Base-by-base conservation (phyloP, 1,140 invertebrate species). In the Drosophila asahinai region DNA sequence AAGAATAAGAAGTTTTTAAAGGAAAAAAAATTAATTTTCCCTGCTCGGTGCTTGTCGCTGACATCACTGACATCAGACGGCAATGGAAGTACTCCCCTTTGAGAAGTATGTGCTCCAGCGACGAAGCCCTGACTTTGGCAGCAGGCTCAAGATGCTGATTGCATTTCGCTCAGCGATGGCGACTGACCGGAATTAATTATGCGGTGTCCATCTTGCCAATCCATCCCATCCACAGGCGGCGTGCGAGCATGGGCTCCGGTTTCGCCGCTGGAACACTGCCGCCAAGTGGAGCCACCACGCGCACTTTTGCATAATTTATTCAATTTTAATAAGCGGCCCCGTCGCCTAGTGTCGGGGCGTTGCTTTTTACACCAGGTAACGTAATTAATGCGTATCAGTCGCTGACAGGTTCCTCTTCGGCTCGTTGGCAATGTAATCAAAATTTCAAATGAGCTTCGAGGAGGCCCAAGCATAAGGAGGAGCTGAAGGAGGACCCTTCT, bases 301-400 rank as follows among this genome's bases (percentile, higher is more conserved):
- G 48, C 68, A 80, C 77, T 81, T 90, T 89, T 89, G 78, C 84
- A 89, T 89, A 89, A 89, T 89, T 89, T 89, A 89, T 89, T 89
- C 84, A 89, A 77, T 89, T 89, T 89, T 89, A 89, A 89, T 89
- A 89, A 89, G 84, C 81, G 76, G 51, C 58, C 52, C 68, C 52
- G 70, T 58, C 65, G 65, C 45, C 70, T 61, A 78, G 57, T 27
- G 45, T 55, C 36, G 49, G 45, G 78, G 78, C 71, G 78, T 81
- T 63, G 78, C 64, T 68, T 80, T 80, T 80, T 80, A 80, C 80
- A 81, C 79, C 52, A 65, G 83, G 66, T 68, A 72, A 66, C 66
- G 66, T 87, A 83, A 87, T 87, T 87, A 83, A 78, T 83, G 84
- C 77, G 77, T 87, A 78, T 89, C 80, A 83, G 80, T 65, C 68